These are phyloP conservation scores for Galagoides demidoff DNA, from an alignment of 2,797 vertebrate genomes.

Conservation along the genomic window DNA sequence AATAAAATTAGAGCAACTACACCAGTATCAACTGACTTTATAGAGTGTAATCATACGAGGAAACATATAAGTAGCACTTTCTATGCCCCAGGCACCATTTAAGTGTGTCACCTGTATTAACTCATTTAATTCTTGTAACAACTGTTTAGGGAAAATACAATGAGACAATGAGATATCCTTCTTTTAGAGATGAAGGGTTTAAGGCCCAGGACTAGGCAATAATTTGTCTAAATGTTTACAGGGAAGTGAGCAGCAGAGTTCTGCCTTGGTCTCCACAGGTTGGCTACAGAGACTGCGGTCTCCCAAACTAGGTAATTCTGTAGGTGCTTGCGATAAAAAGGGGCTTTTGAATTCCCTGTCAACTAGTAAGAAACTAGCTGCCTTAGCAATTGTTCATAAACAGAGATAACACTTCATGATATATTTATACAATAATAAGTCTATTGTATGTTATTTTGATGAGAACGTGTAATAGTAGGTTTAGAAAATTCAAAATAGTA, in stretches of 20 bases:
- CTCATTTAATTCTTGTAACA: background rate
- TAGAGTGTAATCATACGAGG: background rate
- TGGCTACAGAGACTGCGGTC: background rate
- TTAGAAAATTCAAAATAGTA: background rate
- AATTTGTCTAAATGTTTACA: background rate
- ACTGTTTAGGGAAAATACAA: background rate
- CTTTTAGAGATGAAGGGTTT: background rate
- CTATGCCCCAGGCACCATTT: background rate
- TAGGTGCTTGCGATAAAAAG: accelerated
- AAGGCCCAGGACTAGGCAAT: background rate
- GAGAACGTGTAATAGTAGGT: background rate
- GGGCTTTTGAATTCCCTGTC: background rate
- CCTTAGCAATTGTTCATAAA: background rate
- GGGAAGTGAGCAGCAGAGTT: background rate
- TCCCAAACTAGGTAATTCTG: background rate
- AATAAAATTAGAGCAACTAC: background rate
- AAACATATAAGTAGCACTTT: background rate
- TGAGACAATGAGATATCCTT: background rate
- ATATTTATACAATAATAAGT: background rate
- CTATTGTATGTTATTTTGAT: background rate
- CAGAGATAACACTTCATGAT: accelerated
- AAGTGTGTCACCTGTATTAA: background rate
- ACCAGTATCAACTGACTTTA: background rate
- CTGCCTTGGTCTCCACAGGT: accelerated
- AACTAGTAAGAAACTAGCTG: background rate